phyloP scores from a whole-genome alignment of 2,113 vertebrate genomes.

The Hassar affinis region DNA sequence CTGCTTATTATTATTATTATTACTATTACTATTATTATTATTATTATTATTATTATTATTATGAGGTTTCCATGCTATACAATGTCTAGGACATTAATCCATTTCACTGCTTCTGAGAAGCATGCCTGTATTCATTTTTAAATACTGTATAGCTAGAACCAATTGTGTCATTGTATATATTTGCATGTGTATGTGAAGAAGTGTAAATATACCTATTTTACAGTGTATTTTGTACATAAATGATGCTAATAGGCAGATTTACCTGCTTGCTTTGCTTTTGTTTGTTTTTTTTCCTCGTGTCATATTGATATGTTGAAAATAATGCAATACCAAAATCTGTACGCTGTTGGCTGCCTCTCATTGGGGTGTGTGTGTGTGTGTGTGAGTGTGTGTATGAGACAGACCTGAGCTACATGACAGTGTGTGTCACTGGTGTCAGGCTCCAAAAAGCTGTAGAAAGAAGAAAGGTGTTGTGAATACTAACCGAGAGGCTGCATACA shows the following conservation, averaged over 20 bases:
- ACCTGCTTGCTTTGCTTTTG: constrained; percentile 57
- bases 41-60: constrained; percentile 24
- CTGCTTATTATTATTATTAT: constrained; percentile 54
- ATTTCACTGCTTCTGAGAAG: constrained; percentile 98
- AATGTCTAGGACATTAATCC: constrained; percentile 83
- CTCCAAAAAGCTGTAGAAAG: constrained; percentile 46
- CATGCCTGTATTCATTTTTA: constrained; percentile 76
- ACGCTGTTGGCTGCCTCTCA: constrained; percentile 56
- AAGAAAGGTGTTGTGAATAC: not conserved
- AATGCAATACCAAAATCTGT: constrained; percentile 51
- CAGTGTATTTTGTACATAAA: constrained; percentile 76
- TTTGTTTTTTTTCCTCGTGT: constrained; percentile 52
- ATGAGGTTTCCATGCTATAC: constrained; percentile 66
- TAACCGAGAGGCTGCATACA: not conserved
- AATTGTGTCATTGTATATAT: constrained; percentile 39
- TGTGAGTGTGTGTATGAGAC: constrained; percentile 39
- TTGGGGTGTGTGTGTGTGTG: constrained; percentile 49
- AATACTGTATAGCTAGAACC: constrained; percentile 64
- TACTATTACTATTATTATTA: constrained; percentile 11
- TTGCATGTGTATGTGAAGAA: constrained; percentile 57
- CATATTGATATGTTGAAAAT: constrained; percentile 71
- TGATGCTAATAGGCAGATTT: constrained; percentile 63
- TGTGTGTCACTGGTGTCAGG: constrained; percentile 14
- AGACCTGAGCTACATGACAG: constrained; percentile 56
- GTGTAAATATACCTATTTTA: constrained; percentile 65